Percentiles rank a stretch among this genome's conserved stretches.
Conservation (phyloP, 2,888 invertebrate species). For the Hedychridium roseum region DNA sequence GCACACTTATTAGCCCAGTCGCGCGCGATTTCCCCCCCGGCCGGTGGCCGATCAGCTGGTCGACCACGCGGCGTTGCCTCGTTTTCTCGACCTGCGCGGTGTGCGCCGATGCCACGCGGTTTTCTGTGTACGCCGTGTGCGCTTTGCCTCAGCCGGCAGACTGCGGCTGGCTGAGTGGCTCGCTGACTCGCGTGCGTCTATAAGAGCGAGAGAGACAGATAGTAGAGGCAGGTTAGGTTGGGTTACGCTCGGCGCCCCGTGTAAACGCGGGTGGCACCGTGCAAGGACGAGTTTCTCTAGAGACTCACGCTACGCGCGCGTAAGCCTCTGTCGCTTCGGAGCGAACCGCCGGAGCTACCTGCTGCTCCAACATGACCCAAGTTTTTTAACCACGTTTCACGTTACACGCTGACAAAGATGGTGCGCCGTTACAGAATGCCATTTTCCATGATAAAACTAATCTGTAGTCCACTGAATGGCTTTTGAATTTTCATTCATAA, state of each 20-base stretch:
- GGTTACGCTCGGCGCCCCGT: slow-evolving; percentile 24
- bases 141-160: slow-evolving; percentile 13
- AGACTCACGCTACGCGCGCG: no score
- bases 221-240: slow-evolving; percentile 20
- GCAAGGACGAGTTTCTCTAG: slow-evolving; percentile 34
- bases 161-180: neutral
- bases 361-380: no score
- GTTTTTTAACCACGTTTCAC: no score
- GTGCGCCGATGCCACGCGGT: slow-evolving; percentile 42
- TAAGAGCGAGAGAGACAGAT: slow-evolving; percentile 1
- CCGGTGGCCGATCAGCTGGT: slow-evolving; percentile 73
- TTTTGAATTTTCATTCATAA: no score
- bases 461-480: no score
- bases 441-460: no score
- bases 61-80: slow-evolving; percentile 60
- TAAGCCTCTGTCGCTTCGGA: neutral
- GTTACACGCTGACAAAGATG: no score
- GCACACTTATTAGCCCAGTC: slow-evolving; percentile 62
- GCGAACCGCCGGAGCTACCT: no score
- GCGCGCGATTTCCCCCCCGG: slow-evolving; percentile 63
- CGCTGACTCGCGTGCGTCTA: no score
- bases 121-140: slow-evolving; percentile 30
- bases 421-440: no score
- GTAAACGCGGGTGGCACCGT: slow-evolving; percentile 28
- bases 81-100: slow-evolving; percentile 49